Percentiles rank a stretch among this genome's conserved stretches.
Conservation (phyloP, 2,113 vertebrate species). For the Myanophis thanlyinensis region DNA sequence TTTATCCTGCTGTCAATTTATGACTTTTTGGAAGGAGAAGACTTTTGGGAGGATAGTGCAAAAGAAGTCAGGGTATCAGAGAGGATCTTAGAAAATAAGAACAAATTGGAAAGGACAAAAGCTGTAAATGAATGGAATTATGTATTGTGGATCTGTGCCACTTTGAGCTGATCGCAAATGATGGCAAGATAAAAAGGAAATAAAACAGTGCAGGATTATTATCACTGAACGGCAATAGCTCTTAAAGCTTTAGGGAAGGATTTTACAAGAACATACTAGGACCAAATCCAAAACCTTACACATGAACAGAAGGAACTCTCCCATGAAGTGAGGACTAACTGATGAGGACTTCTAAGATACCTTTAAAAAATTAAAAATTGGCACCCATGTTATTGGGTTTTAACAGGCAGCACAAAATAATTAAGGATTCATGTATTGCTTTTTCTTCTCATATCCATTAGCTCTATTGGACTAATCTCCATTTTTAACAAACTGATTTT, state of each 20-base stretch:
- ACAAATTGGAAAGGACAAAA: not conserved
- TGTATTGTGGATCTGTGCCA: not conserved
- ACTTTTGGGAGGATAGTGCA: not conserved
- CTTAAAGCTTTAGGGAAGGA: not conserved
- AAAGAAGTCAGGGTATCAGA: not conserved
- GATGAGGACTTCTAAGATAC: not conserved
- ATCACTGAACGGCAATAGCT: not conserved
- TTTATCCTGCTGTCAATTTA: not conserved
- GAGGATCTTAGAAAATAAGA: not conserved
- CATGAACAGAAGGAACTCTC: not conserved
- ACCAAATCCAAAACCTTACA: not conserved
- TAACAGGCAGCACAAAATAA: not conserved
- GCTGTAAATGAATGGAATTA: not conserved
- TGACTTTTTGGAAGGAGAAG: not conserved
- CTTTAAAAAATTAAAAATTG: not conserved
- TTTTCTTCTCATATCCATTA: not conserved
- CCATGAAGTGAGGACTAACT: not conserved
- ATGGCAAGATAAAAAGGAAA: not conserved
- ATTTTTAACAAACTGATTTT: slow-evolving; percentile 5
- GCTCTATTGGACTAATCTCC: not conserved
- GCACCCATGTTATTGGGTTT: not conserved
- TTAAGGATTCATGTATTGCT: not conserved
- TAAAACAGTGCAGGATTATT: not conserved
- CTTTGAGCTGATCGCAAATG: not conserved
- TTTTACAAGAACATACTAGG: not conserved